Evolutionary conservation across 2,797 vertebrate genomes (phyloP).

Genomic region (Gallinago stenura): DNA sequence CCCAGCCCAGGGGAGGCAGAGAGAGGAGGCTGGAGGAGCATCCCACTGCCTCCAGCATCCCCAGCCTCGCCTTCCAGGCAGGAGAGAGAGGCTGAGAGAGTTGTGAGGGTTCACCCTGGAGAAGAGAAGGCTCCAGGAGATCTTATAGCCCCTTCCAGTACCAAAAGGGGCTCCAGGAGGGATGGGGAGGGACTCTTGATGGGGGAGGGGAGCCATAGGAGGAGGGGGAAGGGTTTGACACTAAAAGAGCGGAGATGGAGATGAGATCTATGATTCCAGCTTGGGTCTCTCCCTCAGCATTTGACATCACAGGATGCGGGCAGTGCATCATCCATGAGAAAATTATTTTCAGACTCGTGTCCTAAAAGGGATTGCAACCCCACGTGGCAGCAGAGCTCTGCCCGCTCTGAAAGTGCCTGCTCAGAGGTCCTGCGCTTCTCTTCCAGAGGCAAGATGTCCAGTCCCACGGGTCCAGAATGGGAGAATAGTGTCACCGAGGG

Average conservation of each 20-base stretch:
- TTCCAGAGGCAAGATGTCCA: conserved; percentile 56
- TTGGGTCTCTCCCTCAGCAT: background rate
- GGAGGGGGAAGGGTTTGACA: no score
- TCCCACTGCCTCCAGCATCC: background rate
- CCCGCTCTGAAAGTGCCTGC: fast-evolving
- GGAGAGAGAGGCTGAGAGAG: no score
- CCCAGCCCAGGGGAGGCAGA: background rate
- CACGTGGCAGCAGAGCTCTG: background rate
- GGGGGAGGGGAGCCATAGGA: no score
- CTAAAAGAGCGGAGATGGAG: no score
- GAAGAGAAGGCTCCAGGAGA: no score
- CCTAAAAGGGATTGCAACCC: background rate
- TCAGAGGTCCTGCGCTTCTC: background rate
- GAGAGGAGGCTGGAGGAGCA: background rate
- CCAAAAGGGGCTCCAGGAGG: no score
- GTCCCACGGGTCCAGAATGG: conserved; percentile 51
- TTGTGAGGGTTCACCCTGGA: no score
- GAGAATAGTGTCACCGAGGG: conserved; percentile 9
- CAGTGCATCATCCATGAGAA: fast-evolving
- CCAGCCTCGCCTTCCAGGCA: background rate
- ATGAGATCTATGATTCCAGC: no score
- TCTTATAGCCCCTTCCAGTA: no score
- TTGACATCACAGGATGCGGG: background rate
- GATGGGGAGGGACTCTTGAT: no score
- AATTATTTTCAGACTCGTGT: background rate